These are phyloP conservation scores for Trachymyrmex cornetzi DNA, from an alignment of 1,140 invertebrate species.

Conservation along the genomic window DNA sequence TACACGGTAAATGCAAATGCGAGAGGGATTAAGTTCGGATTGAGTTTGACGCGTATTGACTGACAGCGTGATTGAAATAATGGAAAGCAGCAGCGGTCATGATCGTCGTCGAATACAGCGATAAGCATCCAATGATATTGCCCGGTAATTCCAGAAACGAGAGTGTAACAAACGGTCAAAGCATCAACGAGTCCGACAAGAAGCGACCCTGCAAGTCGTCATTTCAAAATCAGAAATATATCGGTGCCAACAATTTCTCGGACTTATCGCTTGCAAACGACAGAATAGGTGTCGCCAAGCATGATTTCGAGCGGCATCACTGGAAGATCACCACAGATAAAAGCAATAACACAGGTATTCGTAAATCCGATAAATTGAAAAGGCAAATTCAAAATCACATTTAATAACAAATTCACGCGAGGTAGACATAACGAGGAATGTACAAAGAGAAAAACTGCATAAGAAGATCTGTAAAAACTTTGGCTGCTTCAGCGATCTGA, in stretches of 20 bases:
- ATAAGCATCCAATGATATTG: constrained; percentile 45
- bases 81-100: constrained; percentile 66
- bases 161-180: background rate
- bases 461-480: background rate
- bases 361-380: background rate
- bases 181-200: constrained; percentile 46
- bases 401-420: background rate
- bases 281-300: constrained; percentile 34
- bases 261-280: background rate
- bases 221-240: constrained; percentile 31
- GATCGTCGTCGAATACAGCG: constrained; percentile 56
- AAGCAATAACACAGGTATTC: constrained; percentile 56
- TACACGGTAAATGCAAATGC: constrained; percentile 14
- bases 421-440: background rate
- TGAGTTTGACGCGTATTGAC: background rate
- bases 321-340: background rate
- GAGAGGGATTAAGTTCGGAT: constrained; percentile 16
- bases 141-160: constrained; percentile 30
- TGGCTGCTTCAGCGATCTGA: background rate
- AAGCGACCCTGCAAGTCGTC: constrained; percentile 39
- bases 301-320: background rate
- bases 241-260: constrained; percentile 10
- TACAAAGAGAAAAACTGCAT: background rate
- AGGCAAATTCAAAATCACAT: constrained; percentile 5
- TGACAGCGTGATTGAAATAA: constrained; percentile 57